Conservation (phyloP, 2,888 invertebrate genomes). For the Andricus curvator region DNA sequence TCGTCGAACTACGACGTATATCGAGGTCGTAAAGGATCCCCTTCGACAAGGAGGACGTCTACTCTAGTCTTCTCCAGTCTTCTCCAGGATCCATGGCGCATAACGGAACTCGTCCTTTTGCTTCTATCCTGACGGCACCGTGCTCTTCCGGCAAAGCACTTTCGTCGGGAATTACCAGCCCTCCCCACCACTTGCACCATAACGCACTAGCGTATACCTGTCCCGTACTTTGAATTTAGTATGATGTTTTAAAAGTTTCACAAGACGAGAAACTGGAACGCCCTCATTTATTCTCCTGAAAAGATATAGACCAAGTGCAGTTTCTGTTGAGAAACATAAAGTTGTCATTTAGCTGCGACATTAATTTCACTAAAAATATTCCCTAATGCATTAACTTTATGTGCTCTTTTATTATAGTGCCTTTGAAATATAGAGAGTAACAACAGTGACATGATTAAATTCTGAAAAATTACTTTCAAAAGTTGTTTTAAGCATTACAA, state of each 20-base stretch:
- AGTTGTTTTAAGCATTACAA: neutral
- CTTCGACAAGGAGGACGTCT: constrained; percentile 49
- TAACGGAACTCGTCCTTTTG: constrained; percentile 60
- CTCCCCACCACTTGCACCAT: constrained; percentile 54
- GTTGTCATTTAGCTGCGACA: neutral
- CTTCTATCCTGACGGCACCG: constrained; percentile 46
- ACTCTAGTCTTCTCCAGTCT: constrained; percentile 46
- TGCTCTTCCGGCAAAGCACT: constrained; percentile 53
- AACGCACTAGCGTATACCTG: constrained; percentile 53
- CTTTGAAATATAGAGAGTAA: neutral
- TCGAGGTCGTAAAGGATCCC: constrained; percentile 70
- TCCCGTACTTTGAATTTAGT: constrained; percentile 56
- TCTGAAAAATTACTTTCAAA: neutral
- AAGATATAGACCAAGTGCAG: constrained; percentile 4
- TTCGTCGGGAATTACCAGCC: constrained; percentile 58
- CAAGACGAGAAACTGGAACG: constrained; percentile 5
- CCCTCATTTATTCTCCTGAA: neutral
- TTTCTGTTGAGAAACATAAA: neutral
- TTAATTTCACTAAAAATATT: constrained; percentile 2
- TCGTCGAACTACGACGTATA: constrained; percentile 56
- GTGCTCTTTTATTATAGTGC: neutral
- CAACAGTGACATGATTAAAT: neutral
- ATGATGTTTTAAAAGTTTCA: constrained; percentile 56
- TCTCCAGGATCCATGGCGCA: constrained; percentile 53
- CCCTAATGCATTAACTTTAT: constrained; percentile 7